Percentiles rank a stretch among this genome's conserved stretches.
phyloP scores from a whole-genome alignment of 2,113 vertebrate species.

The Urocolius indicus region DNA sequence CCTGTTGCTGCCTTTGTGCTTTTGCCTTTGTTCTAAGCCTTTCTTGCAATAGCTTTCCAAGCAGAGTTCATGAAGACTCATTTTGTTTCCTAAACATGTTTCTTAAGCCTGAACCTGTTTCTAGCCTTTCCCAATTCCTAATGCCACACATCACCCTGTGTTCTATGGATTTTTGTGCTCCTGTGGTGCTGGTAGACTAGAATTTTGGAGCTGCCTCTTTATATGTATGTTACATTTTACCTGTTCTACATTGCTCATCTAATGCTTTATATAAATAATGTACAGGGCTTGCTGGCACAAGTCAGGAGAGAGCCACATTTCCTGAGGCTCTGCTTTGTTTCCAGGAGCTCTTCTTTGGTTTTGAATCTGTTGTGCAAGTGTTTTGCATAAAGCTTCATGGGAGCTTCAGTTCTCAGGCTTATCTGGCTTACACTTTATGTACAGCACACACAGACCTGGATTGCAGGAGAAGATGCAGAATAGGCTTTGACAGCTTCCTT shows the following conservation, averaged over 20 bases:
- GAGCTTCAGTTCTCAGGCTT: not conserved
- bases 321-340: constrained; percentile 17
- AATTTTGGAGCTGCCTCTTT: not conserved
- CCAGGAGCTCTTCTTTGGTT: not conserved
- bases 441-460: not conserved
- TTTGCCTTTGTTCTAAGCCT: not conserved
- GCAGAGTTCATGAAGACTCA: not conserved
- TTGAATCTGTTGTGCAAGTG: not conserved
- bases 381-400: not conserved
- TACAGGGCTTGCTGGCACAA: constrained; percentile 55
- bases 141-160: not conserved
- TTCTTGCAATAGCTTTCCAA: not conserved
- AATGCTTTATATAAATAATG: constrained; percentile 17
- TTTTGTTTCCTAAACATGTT: not conserved
- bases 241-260: not conserved
- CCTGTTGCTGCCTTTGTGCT: not conserved
- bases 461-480: not conserved
- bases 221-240: not conserved
- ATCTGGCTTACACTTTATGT: not conserved
- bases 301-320: not conserved
- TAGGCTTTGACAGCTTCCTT: not conserved
- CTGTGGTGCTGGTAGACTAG: not conserved
- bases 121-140: not conserved
- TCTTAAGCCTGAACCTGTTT: not conserved
- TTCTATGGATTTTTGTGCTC: not conserved